These are phyloP conservation scores for Caenorhabditis inopinata DNA, from an alignment of 1,140 invertebrate species.

Conservation along the genomic window DNA sequence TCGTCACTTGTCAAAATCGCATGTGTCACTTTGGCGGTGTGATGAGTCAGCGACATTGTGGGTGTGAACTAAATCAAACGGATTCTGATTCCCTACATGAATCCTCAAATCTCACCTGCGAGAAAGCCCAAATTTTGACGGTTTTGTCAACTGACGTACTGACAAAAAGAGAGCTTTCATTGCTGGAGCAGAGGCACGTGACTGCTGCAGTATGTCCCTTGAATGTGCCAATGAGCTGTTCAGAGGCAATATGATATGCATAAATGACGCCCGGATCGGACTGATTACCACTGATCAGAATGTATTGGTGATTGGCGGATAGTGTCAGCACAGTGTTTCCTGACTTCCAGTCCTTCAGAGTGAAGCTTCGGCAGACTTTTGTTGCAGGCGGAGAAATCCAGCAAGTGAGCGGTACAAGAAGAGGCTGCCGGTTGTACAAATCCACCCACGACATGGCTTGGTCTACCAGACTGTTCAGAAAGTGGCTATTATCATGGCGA, in stretches of 20 bases:
- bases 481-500: constrained; percentile 55
- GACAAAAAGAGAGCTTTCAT: constrained; percentile 58
- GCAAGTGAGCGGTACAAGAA: constrained; percentile 65
- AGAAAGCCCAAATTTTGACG: constrained; percentile 56
- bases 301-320: constrained; percentile 64
- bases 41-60: constrained; percentile 17
- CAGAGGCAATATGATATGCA: constrained; percentile 66
- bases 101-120: neutral
- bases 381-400: constrained; percentile 65
- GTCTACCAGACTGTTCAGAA: constrained; percentile 61
- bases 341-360: constrained; percentile 53
- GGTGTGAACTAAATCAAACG: neutral
- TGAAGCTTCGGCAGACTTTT: constrained; percentile 51
- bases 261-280: constrained; percentile 56
- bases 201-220: constrained; percentile 59
- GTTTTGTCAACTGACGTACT: constrained; percentile 57
- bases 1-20: constrained; percentile 59
- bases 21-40: constrained; percentile 55
- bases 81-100: neutral
- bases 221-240: constrained; percentile 33
- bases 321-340: constrained; percentile 56
- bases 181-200: constrained; percentile 58
- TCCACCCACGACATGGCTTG: constrained; percentile 64
- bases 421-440: constrained; percentile 55
- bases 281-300: constrained; percentile 59